Evolutionary conservation across 1,140 invertebrate genomes (phyloP).

Genomic region (Brachionus rubens): DNA sequence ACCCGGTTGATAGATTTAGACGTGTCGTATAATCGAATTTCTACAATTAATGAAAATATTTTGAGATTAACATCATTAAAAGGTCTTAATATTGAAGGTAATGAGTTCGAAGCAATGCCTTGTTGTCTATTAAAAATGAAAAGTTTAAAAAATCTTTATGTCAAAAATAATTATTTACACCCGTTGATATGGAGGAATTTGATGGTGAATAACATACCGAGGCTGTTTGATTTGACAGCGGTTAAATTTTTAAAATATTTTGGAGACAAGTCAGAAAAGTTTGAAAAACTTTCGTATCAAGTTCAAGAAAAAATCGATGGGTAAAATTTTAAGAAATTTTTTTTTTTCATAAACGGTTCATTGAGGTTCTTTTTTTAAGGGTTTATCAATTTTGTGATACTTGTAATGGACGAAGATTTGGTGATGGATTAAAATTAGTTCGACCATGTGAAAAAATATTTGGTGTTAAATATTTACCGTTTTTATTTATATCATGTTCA

Average conservation of each 20-base stretch:
- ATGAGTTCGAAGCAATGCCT: constrained; percentile 56
- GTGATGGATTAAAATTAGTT: constrained; percentile 56
- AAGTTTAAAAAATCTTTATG: constrained; percentile 51
- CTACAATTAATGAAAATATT: not conserved
- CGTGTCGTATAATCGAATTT: constrained; percentile 22
- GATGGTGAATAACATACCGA: not conserved
- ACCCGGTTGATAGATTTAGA: constrained; percentile 1
- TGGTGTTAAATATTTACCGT: constrained; percentile 56
- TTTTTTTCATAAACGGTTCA: not conserved
- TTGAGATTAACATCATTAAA: constrained; percentile 47
- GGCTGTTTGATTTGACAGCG: constrained; percentile 34
- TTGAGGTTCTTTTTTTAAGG: not conserved
- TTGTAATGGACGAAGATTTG: constrained; percentile 55
- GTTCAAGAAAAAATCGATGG: constrained; percentile 7
- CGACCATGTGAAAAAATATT: constrained; percentile 56
- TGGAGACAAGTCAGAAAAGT: not conserved
- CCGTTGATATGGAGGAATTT: constrained; percentile 48
- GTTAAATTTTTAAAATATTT: not conserved
- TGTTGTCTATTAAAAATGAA: constrained; percentile 52
- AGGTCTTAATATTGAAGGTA: constrained; percentile 57
- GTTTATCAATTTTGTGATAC: constrained; percentile 52
- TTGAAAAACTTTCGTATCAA: not conserved
- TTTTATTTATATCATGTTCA: constrained; percentile 57
- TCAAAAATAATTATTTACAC: constrained; percentile 60
- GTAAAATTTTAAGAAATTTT: not conserved